Base-by-base conservation (phyloP, 2,113 vertebrate species). In the Bos indicus region DNA sequence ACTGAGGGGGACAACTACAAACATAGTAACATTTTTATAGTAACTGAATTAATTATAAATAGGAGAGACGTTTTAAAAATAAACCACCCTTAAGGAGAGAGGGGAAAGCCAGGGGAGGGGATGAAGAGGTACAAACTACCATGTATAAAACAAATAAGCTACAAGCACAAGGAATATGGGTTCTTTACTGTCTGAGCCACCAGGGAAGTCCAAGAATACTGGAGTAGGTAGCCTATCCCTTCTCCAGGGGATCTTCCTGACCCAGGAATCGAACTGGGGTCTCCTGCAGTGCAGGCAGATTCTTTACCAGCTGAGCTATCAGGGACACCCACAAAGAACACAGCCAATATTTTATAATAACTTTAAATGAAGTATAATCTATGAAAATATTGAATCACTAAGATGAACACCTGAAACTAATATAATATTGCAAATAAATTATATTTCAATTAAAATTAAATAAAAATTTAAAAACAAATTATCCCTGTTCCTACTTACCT, bases 401-500 rank as follows among this genome's bases (percentile, higher is more conserved):
- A 36, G 52, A 25, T 56, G 33, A 25, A 56, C 81, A 36, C 33
- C 81, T 36, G 52, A 36, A 36, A 83, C 80, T 82, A 54, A 80
- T 83, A 56, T 82, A 54, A 80, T 83, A 56, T 9, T 83, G 21
- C 12, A 56, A 83, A 56, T 26, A 52, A 5, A 36, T 13, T 54
- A 54, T 54, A 83, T 52, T 56, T 56, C 51, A 54, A 56, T 54
- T 15, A 26, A 77, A 46, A 15, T 15, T 46, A 77, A 46, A 36
- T 56, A 36, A 36, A 56, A 83, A 36, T 36, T 26, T 26, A 89
- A 78, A 80, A 96, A 28, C 71, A 93, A 82, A 85, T 71, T 88
- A 91, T 36, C 40, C 67, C 84, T 97, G 21, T 33, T 96, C 56
- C 67, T 51, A 89, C 95, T 98, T 96, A 99, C 99, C 99, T 99